phyloP scores from a whole-genome alignment of 2,888 invertebrate species.

The Steinernema scapterisci region DNA sequence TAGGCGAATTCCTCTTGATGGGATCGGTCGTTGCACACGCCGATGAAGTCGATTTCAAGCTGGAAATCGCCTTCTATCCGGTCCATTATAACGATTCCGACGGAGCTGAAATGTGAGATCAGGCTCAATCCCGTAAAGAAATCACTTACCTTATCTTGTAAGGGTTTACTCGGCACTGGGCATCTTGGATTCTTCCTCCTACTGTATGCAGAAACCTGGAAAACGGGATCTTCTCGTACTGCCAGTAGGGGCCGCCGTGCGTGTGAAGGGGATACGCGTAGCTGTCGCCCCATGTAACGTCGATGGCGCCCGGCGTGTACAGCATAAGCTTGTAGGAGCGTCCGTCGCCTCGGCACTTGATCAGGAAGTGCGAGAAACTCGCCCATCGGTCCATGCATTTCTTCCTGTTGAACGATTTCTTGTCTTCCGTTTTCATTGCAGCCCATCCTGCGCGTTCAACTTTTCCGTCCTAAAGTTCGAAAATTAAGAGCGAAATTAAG shows the following conservation, averaged over 20 bases:
- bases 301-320: slow-evolving; percentile 78
- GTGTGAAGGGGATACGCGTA: slow-evolving; percentile 86
- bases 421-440: slow-evolving; percentile 60
- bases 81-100: slow-evolving; percentile 84
- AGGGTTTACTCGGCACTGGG: slow-evolving; percentile 51
- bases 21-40: slow-evolving; percentile 80
- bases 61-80: slow-evolving; percentile 81
- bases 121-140: slow-evolving; percentile 67
- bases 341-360: slow-evolving; percentile 82
- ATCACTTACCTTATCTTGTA: slow-evolving; percentile 46
- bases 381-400: slow-evolving; percentile 57
- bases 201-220: slow-evolving; percentile 63
- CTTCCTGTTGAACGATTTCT: slow-evolving; percentile 55
- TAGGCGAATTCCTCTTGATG: slow-evolving; percentile 87
- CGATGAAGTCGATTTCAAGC: slow-evolving; percentile 90
- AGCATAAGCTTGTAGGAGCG: slow-evolving; percentile 85
- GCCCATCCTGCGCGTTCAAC: slow-evolving; percentile 65
- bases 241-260: slow-evolving; percentile 96
- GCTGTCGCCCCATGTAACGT: slow-evolving; percentile 86
- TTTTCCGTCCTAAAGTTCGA: slow-evolving; percentile 56
- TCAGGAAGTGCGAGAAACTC: slow-evolving; percentile 60
- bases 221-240: slow-evolving; percentile 74
- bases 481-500: background rate
- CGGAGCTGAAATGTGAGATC: slow-evolving; percentile 80
- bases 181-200: slow-evolving; percentile 64